These are phyloP conservation scores for Strigamia transsilvanica DNA, from an alignment of 2,888 invertebrate genomes.

Conservation along the genomic window DNA sequence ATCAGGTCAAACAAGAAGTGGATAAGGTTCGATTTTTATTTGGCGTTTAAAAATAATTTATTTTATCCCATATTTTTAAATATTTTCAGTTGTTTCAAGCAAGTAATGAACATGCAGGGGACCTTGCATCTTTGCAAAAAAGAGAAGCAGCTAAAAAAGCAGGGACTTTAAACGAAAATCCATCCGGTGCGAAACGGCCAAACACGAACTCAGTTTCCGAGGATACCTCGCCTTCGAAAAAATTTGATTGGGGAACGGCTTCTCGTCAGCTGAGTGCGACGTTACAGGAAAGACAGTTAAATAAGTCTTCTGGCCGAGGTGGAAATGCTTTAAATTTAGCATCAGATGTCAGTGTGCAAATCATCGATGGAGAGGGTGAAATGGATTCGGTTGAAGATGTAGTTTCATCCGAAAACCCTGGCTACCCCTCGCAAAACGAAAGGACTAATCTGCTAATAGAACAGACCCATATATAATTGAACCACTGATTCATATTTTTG, in stretches of 20 bases:
- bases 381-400: neutral
- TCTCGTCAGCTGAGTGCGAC: conserved; percentile 34
- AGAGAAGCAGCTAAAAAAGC: neutral
- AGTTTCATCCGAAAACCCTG: neutral
- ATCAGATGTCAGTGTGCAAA: neutral
- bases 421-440: conserved; percentile 11
- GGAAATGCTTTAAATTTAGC: too few relatives aligned
- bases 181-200: neutral
- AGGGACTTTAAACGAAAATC: neutral
- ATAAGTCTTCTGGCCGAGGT: neutral
- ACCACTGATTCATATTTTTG: conserved; percentile 12
- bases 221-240: neutral
- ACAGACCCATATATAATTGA: conserved; percentile 35
- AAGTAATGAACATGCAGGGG: conserved; percentile 10
- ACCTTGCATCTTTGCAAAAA: neutral
- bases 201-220: neutral
- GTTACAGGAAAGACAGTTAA: neutral
- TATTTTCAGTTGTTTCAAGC: conserved; percentile 14
- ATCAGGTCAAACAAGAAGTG: conserved; percentile 27
- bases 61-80: neutral
- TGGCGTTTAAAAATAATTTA: neutral
- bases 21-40: neutral
- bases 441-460: conserved; percentile 44
- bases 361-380: neutral
- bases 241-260: conserved; percentile 42